Percentiles rank a stretch among this genome's conserved stretches.
These are phyloP conservation scores for Ormyrus nitidulus DNA, from an alignment of 2,888 invertebrate species.

Conservation along the genomic window DNA sequence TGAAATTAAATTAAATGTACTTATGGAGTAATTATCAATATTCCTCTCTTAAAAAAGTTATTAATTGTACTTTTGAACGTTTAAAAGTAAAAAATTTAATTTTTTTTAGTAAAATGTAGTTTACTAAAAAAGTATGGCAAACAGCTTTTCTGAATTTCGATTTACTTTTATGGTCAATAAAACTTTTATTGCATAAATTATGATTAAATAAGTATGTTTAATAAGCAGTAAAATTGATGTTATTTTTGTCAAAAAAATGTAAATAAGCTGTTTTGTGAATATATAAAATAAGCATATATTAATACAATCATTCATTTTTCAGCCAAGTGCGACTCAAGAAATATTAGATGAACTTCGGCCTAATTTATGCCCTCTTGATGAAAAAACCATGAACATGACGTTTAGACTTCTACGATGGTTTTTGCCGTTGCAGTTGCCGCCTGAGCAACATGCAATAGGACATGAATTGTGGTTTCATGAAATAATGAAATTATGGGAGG, in stretches of 20 bases:
- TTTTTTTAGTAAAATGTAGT: no score
- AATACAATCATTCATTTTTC: constrained; percentile 66
- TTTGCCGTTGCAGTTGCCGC: constrained; percentile 84
- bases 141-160: no score
- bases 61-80: no score
- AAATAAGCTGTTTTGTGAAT: neutral
- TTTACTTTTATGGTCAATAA: no score
- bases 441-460: constrained; percentile 80
- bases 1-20: neutral
- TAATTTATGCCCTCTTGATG: constrained; percentile 84
- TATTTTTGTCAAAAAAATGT: no score
- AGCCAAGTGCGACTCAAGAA: constrained; percentile 86
- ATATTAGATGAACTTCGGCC: constrained; percentile 90
- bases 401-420: constrained; percentile 84
- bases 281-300: constrained; percentile 7
- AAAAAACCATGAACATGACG: constrained; percentile 76
- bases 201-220: no score
- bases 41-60: no score
- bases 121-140: no score
- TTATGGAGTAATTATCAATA: no score
- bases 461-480: constrained; percentile 89
- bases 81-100: no score
- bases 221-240: no score
- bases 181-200: no score
- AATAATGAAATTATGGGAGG: constrained; percentile 86